Base-by-base conservation (phyloP, 2,888 invertebrate genomes). In the Chymomyza fuscimana region DNA sequence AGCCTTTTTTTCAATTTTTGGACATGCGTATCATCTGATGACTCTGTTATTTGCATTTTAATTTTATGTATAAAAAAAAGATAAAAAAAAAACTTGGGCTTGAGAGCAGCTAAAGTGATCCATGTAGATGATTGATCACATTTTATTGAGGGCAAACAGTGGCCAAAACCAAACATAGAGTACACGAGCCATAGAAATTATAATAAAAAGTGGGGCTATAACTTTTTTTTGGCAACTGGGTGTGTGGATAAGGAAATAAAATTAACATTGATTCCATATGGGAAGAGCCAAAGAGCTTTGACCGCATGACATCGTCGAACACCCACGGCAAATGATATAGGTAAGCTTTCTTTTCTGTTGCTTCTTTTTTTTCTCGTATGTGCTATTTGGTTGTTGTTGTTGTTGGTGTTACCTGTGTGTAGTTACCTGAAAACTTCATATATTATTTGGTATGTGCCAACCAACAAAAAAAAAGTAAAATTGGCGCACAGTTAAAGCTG, bases 341-440 rank as follows among this genome's bases (percentile, higher is more conserved):
- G 58, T 25, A 36, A 73, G 82, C 88, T 87, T 84, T 84, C 83
- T 83, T 86, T 86, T 87, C 66, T 70, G 6, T 36, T 36, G 36
- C 78, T 77, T 67, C 22, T 69, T 69, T 70, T 77, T 77, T 25
- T 25, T 25, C 32, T 32, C 32, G 32, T 7, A 4, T 70, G 77
- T 71, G 71, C 65, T 77, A 69, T 70, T 72, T 51, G n/a, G 54
- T 54, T 54, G 16, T 19, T 54, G 16, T 54, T 54, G 22, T 54
- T 58, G 19, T 58, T 58, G 15, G 25, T 16, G 25, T 22, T 25
- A 29, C 2, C 32, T 63, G 52, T 52, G n/a, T 22, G 5, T 77
- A 66, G 74, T 71, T 79, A 68, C 56, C 65, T 54, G 64, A 78
- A 76, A 69, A 58, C 54, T 46, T 65, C 52, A 62, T 10, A 52